These are phyloP conservation scores for Ochotona princeps DNA, from an alignment of 2,113 vertebrate genomes.

Conservation along the genomic window DNA sequence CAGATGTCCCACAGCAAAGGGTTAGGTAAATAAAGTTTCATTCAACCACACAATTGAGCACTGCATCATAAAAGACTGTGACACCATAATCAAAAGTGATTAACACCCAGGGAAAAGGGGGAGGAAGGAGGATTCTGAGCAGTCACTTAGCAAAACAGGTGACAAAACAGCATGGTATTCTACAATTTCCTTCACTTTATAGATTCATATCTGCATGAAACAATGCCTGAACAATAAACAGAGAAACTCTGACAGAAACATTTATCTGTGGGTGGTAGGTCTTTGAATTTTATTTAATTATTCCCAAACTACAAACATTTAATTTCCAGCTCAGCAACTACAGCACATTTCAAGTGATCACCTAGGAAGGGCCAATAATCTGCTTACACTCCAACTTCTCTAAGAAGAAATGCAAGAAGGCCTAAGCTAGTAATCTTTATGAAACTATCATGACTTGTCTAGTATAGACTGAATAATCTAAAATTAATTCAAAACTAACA, in stretches of 20 bases:
- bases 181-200: background rate
- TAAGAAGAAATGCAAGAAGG: slow-evolving; percentile 25
- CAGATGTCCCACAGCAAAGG: background rate
- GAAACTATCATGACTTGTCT: background rate
- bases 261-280: background rate
- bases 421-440: background rate
- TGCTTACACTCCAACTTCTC: background rate
- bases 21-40: background rate
- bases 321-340: background rate
- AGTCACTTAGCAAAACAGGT: background rate
- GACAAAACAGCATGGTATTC: background rate
- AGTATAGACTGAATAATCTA: background rate
- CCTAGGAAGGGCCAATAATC: background rate
- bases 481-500: slow-evolving; percentile 46
- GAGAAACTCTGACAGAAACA: slow-evolving; percentile 24
- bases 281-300: slow-evolving; percentile 1
- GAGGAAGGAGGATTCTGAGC: background rate
- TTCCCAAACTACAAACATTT: slow-evolving; percentile 34
- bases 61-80: background rate
- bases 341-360: background rate
- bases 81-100: slow-evolving; percentile 6
- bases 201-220: slow-evolving; percentile 9
- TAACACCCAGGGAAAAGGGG: background rate
- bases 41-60: background rate
- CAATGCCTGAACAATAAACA: slow-evolving; percentile 28